A percentile compares a stretch with the other conserved stretches of the same genome.
phyloP scores from a whole-genome alignment of 1,140 invertebrate species.

The Drosophila bocqueti region DNA sequence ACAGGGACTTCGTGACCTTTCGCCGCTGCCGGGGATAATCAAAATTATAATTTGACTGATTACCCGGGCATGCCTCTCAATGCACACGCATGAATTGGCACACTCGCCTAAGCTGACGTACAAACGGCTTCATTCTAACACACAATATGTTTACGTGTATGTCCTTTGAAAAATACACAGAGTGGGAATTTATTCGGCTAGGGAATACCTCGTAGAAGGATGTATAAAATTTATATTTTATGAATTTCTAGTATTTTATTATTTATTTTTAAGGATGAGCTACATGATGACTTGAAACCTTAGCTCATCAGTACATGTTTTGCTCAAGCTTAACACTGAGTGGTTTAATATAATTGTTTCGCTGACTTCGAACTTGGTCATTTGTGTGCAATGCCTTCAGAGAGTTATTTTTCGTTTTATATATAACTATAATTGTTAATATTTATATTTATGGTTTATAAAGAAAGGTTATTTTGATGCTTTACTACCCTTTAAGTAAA shows the following conservation, averaged over 20 bases:
- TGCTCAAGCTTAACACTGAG: neutral
- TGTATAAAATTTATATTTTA: neutral
- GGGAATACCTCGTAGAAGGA: neutral
- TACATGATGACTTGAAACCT: neutral
- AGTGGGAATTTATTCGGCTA: neutral
- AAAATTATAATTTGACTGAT: slow-evolving; percentile 83
- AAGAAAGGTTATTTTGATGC: too few species aligned
- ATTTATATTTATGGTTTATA: neutral
- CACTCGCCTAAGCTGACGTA: slow-evolving; percentile 43
- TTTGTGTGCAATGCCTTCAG: neutral
- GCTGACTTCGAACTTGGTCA: neutral
- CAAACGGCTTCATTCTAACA: slow-evolving; percentile 37
- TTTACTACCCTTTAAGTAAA: slow-evolving; percentile 7
- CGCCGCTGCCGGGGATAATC: slow-evolving; percentile 76
- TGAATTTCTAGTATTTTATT: neutral
- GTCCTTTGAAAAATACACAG: neutral
- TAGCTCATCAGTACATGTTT: neutral
- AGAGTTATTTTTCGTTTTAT: neutral
- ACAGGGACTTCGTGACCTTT: slow-evolving; percentile 74
- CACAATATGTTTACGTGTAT: slow-evolving; percentile 46
- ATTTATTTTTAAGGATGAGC: neutral
- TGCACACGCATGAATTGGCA: slow-evolving; percentile 56
- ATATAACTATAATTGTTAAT: neutral
- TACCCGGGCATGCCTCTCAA: slow-evolving; percentile 56
- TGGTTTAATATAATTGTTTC: neutral